phyloP scores from a whole-genome alignment of 2,888 invertebrate species.

The Orchesellides sinensis region DNA sequence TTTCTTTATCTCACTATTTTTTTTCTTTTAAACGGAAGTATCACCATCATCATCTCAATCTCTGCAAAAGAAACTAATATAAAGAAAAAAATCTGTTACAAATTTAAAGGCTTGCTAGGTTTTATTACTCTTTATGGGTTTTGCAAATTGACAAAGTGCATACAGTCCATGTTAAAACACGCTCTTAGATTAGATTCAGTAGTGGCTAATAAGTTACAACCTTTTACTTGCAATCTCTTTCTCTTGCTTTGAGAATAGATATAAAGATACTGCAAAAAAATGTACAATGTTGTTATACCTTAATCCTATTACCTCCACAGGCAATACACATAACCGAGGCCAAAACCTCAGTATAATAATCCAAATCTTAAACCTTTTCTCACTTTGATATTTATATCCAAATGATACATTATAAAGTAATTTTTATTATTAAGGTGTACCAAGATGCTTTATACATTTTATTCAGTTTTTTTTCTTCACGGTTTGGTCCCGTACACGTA shows the following conservation, averaged over 20 bases:
- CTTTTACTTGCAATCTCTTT: neutral
- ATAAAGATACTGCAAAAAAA: conserved; percentile 8
- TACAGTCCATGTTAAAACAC: conserved; percentile 26
- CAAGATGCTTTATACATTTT: conserved; percentile 28
- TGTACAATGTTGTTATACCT: neutral
- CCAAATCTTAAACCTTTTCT: neutral
- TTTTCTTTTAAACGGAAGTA: conserved; percentile 33
- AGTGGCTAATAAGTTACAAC: conserved; percentile 43
- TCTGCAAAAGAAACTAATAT: neutral
- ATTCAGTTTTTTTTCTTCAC: conserved; percentile 19
- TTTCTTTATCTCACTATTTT: conserved; percentile 13
- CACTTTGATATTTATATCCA: neutral
- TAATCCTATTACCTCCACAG: neutral
- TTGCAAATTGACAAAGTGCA: conserved; percentile 65
- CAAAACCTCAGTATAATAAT: neutral
- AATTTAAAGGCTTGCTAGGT: conserved; percentile 52
- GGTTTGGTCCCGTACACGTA: neutral
- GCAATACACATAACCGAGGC: neutral
- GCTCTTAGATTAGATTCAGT: conserved; percentile 43
- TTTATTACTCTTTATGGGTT: conserved; percentile 58
- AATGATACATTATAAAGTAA: conserved; percentile 44
- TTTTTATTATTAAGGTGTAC: conserved; percentile 52
- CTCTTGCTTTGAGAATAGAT: neutral
- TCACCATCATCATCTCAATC: neutral
- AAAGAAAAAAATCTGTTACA: conserved; percentile 49